Conservation (phyloP, 2,888 invertebrate species). For the Ligdia adustata region DNA sequence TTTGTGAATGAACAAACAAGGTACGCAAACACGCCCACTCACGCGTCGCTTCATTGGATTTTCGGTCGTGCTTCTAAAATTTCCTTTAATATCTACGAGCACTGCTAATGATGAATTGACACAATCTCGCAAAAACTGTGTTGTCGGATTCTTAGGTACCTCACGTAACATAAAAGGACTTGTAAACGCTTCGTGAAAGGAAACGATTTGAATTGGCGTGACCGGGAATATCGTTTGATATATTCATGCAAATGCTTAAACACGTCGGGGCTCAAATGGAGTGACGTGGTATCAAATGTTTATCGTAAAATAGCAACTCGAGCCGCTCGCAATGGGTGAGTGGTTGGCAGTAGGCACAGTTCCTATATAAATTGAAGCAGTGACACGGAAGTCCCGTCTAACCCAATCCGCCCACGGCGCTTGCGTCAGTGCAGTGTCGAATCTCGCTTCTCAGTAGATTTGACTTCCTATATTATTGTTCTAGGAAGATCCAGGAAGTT, state of each 20-base stretch:
- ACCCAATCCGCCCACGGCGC: constrained; percentile 48
- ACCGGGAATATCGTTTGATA: constrained; percentile 23
- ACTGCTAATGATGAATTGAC: constrained; percentile 7
- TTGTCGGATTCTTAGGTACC: constrained; percentile 10
- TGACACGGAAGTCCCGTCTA: constrained; percentile 52
- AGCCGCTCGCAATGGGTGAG: constrained; percentile 42
- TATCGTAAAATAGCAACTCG: constrained; percentile 53
- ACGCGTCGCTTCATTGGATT: constrained; percentile 47
- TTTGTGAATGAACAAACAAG: constrained; percentile 67
- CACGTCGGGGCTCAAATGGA: constrained; percentile 24
- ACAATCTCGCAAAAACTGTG: constrained; percentile 14
- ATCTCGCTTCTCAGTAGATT: constrained; percentile 40
- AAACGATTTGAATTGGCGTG: constrained; percentile 21
- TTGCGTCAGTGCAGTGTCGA: constrained; percentile 54
- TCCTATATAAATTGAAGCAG: constrained; percentile 31
- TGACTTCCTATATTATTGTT: constrained; percentile 54
- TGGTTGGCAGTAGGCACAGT: constrained; percentile 28
- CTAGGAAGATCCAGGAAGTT: constrained; percentile 30
- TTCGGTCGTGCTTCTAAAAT: constrained; percentile 44
- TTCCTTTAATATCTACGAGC: constrained; percentile 21
- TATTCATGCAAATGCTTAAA: constrained; percentile 29
- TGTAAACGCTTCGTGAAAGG: constrained; percentile 13
- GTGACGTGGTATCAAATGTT: constrained; percentile 30
- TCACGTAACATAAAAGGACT: constrained; percentile 20
- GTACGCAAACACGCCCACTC: constrained; percentile 60